These are phyloP conservation scores for Cygnus buccinator DNA, from an alignment of 2,113 vertebrate genomes.

Conservation along the genomic window DNA sequence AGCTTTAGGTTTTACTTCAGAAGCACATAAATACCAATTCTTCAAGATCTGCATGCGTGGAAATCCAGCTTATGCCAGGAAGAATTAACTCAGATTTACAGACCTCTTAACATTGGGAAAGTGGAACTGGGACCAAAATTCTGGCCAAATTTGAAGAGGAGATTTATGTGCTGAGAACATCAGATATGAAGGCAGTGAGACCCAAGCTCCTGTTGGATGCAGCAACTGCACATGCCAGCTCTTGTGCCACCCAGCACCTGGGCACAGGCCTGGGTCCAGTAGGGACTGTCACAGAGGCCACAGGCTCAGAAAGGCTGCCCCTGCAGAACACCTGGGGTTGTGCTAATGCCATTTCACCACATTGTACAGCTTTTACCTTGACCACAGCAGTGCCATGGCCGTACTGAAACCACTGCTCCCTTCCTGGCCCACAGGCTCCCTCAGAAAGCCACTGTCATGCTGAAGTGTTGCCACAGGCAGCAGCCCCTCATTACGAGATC, in stretches of 20 bases:
- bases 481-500: background rate
- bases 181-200: background rate
- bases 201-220: background rate
- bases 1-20: background rate
- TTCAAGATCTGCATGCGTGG: background rate
- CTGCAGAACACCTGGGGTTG: background rate
- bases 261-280: background rate
- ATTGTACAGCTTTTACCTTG: background rate
- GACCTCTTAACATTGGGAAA: background rate
- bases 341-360: background rate
- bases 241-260: no score
- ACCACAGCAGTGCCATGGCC: background rate
- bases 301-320: background rate
- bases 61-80: background rate
- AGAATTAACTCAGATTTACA: background rate
- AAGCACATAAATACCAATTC: background rate
- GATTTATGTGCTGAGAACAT: background rate
- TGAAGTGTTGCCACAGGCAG: background rate
- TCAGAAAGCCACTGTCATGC: rapidly evolving
- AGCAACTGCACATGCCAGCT: background rate
- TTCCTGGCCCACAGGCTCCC: background rate
- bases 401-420: rapidly evolving
- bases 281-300: background rate
- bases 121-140: background rate
- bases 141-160: background rate